These are phyloP conservation scores for Eunapius fragilis DNA, from an alignment of 37 sponge, comb jelly and placozoan species.

Conservation along the genomic window DNA sequence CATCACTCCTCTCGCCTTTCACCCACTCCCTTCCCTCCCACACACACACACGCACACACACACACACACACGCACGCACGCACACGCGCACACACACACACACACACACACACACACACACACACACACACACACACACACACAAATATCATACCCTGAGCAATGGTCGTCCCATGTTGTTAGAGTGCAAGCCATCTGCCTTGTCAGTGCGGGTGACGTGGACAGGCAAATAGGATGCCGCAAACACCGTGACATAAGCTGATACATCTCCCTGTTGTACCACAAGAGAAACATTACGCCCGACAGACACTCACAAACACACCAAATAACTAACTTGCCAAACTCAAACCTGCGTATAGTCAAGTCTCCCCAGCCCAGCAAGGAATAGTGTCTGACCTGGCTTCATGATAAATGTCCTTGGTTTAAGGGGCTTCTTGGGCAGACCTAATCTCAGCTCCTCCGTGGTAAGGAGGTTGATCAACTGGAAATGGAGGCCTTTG, in stretches of 20 bases:
- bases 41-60: too few relatives aligned
- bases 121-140: not conserved
- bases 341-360: slow-evolving; percentile 60
- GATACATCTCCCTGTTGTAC: slow-evolving; percentile 49
- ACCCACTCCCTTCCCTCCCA: too few relatives aligned
- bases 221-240: slow-evolving; percentile 54
- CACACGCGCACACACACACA: too few relatives aligned
- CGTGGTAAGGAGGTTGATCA: slow-evolving; percentile 72
- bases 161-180: slow-evolving; percentile 47
- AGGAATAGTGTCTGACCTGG: slow-evolving; percentile 77
- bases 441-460: slow-evolving; percentile 65
- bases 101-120: not conserved
- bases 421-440: slow-evolving; percentile 64
- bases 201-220: slow-evolving; percentile 51
- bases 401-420: slow-evolving; percentile 79
- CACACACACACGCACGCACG: too few relatives aligned
- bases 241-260: slow-evolving; percentile 85
- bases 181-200: slow-evolving; percentile 50
- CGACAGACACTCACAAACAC: not conserved
- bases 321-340: not conserved
- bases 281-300: not conserved
- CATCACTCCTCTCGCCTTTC: too few relatives aligned
- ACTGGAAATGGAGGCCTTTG: slow-evolving; percentile 17
- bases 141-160: slow-evolving; percentile 46
- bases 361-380: slow-evolving; percentile 80